Base-by-base conservation (phyloP, 2,113 vertebrate species). In the Ptyas mucosa region DNA sequence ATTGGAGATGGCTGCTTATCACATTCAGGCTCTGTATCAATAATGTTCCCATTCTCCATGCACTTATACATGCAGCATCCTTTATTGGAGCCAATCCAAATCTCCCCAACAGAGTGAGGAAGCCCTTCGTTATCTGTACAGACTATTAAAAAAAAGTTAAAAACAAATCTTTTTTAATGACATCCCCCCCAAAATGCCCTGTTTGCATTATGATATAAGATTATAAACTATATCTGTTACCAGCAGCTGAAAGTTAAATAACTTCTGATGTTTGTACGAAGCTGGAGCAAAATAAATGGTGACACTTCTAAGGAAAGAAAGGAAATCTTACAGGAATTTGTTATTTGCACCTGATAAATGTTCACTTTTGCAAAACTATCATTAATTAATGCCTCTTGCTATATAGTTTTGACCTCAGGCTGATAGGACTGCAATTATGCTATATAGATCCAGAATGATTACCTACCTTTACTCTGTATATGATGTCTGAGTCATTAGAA, bases 41-140 rank as follows among this genome's bases (percentile, higher is more conserved):
- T 96, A 93, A 99, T 97, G n/a, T 98, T 99, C 94, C 99, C 99
- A 91, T 99, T 98, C 96, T 98, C 98, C 96, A 99, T 95, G 93
- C 99, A 99, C 61, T 94, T 96, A 90, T 99, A 99, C 91, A 99
- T 97, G 90, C 98, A 99, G 58, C 99, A 99, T 90, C 98, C 96
- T n/a, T 98, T 98, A 52, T 94, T 12, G 10, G 99, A 99, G 55
- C 98, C 98, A 94, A 98, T 99, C 99, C 99, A 99, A 95, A 98
- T 95, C 95, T 99, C 99, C 20, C 98, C 99, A 20, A 98, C 97
- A 88, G 98, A 97, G 10, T 90, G 98, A 1, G 99, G 99, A 7
- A 97, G 97, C 10, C 98, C 99, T 89, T 98, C 98, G 61, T 98
- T 98, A 94, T 99, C 99, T 75, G 99, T 99, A 94, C 99, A 99